Percentiles rank a stretch among this genome's conserved stretches.
phyloP scores from a whole-genome alignment of 2,888 invertebrate species.

The Thymelicus lineola region DNA sequence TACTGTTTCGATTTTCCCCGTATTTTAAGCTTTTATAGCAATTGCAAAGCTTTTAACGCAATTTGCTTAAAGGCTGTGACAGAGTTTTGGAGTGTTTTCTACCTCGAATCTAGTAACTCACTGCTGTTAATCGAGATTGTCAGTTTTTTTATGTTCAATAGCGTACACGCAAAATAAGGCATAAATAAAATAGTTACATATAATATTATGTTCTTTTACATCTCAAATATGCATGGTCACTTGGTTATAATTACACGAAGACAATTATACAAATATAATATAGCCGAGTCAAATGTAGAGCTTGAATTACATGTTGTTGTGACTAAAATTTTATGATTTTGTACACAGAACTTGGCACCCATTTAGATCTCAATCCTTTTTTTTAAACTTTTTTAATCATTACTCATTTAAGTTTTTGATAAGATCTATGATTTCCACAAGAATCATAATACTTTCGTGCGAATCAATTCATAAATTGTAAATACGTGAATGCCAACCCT shows the following conservation, averaged over 20 bases:
- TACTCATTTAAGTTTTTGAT: too few relatives aligned
- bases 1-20: constrained; percentile 23
- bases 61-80: constrained; percentile 38
- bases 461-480: constrained; percentile 9
- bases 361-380: too few relatives aligned
- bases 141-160: constrained; percentile 8
- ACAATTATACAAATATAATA: too few relatives aligned
- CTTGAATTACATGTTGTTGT: too few relatives aligned
- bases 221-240: too few relatives aligned
- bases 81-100: constrained; percentile 35
- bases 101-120: constrained; percentile 33
- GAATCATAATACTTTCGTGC: background rate
- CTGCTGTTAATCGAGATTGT: constrained; percentile 26
- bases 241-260: too few relatives aligned
- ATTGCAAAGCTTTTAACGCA: constrained; percentile 36
- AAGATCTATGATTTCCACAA: too few relatives aligned
- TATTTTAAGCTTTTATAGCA: constrained; percentile 37
- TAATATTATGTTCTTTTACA: too few relatives aligned
- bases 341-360: too few relatives aligned
- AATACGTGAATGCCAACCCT: constrained; percentile 24
- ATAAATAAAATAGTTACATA: background rate
- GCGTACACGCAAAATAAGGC: background rate
- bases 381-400: too few relatives aligned
- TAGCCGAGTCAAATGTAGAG: too few relatives aligned
- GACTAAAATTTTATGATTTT: too few relatives aligned